phyloP scores from a whole-genome alignment of 2,888 invertebrate species.

The Scaptomyza flava region DNA sequence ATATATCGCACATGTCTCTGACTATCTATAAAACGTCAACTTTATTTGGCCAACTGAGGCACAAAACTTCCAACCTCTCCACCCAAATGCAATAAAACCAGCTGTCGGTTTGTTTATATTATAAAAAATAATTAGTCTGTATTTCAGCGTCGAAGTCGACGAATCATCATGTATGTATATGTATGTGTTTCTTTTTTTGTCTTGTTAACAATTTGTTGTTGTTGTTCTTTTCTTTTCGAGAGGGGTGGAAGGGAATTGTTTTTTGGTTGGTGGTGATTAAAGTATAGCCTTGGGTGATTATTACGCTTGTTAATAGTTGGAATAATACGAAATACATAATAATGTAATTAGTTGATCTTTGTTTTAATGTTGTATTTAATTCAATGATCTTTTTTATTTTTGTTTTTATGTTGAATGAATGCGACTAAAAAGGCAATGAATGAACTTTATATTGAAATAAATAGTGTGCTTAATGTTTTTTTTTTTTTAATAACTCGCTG shows the following conservation, averaged over 20 bases:
- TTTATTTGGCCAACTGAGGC: conserved; percentile 71
- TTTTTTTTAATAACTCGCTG: conserved; percentile 35
- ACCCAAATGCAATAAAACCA: conserved; percentile 65
- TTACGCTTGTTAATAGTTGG: conserved; percentile 78
- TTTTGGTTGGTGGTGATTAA: conserved; percentile 54
- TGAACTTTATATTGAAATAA: conserved; percentile 51
- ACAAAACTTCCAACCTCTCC: conserved; percentile 1
- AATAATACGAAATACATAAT: conserved; percentile 77
- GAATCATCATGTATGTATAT: conserved; percentile 63
- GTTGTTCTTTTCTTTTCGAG: background rate
- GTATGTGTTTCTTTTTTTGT: conserved; percentile 31
- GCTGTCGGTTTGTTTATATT: conserved; percentile 78
- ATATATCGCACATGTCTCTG: conserved; percentile 71
- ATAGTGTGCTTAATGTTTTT: background rate
- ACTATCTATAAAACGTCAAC: conserved; percentile 75
- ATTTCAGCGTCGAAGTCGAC: conserved; percentile 75
- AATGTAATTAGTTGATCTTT: conserved; percentile 65
- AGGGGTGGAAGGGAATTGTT: background rate
- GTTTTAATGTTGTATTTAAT: conserved; percentile 44
- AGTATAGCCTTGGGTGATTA: conserved; percentile 73
- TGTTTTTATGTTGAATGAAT: conserved; percentile 60
- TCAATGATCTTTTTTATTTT: conserved; percentile 19
- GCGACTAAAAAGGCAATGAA: conserved; percentile 75
- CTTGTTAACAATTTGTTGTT: conserved; percentile 25
- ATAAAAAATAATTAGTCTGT: conserved; percentile 77